phyloP scores from a whole-genome alignment of 37 sponge, comb jelly and placozoan genomes.

The Lycopodina hypogea region DNA sequence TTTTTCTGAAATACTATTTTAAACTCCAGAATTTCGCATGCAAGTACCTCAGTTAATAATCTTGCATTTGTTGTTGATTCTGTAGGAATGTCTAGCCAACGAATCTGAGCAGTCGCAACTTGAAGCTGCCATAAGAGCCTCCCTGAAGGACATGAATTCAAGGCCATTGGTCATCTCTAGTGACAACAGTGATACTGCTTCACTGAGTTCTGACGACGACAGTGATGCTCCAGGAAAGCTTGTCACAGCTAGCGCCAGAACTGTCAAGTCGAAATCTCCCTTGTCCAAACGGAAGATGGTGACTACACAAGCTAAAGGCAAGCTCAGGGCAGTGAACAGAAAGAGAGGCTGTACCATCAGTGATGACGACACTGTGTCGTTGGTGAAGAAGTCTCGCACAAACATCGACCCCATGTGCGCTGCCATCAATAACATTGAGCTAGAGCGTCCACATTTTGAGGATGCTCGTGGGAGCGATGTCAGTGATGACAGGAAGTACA shows the following conservation, averaged over 20 bases:
- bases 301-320: too few species aligned
- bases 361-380: neutral
- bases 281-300: too few species aligned
- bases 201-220: slow-evolving; percentile 26
- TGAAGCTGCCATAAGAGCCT: slow-evolving; percentile 79
- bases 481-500: neutral
- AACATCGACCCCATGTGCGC: neutral
- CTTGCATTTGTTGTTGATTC: neutral
- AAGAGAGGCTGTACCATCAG: neutral
- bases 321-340: neutral
- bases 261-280: too few species aligned
- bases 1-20: too few species aligned
- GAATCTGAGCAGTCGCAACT: slow-evolving; percentile 71
- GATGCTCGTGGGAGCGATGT: neutral
- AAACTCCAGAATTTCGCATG: too few species aligned
- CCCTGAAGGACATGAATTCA: slow-evolving; percentile 33
- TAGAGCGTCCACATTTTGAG: neutral
- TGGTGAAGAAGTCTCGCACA: neutral
- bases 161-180: neutral
- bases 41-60: too few species aligned
- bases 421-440: slow-evolving; percentile 5
- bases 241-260: neutral
- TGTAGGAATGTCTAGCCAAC: slow-evolving; percentile 1
- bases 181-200: slow-evolving; percentile 37
- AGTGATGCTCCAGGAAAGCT: slow-evolving; percentile 3